A percentile compares a stretch with the other conserved stretches of the same genome.
Evolutionary conservation across 1,140 invertebrate species (phyloP).

Genomic region (Leptestheria dahalacensis): DNA sequence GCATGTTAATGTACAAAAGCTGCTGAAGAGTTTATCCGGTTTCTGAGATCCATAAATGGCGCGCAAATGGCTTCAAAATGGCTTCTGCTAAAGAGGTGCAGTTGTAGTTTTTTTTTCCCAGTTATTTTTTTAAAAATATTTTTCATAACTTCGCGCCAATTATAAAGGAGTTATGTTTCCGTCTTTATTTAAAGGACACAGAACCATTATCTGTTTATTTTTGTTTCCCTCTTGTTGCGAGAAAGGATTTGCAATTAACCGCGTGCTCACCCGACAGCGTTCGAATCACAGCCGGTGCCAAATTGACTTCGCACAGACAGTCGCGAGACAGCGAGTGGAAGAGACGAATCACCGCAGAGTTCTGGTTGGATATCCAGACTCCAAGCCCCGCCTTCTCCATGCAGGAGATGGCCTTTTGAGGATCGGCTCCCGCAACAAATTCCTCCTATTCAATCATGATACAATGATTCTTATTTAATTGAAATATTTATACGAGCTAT

Average conservation of each 20-base stretch:
- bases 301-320: background rate
- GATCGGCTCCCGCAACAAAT: constrained; percentile 56
- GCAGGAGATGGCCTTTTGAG: constrained; percentile 53
- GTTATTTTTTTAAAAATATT: too few relatives aligned
- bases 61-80: too few relatives aligned
- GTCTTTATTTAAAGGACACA: too few relatives aligned
- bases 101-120: too few relatives aligned
- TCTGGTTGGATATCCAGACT: constrained; percentile 77
- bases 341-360: constrained; percentile 57
- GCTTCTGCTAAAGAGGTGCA: too few relatives aligned
- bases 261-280: background rate
- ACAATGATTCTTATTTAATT: too few relatives aligned
- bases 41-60: too few relatives aligned
- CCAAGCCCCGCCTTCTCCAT: constrained; percentile 65
- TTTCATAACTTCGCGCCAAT: too few relatives aligned
- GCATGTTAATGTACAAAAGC: too few relatives aligned
- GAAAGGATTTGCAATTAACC: background rate
- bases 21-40: too few relatives aligned
- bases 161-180: too few relatives aligned
- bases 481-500: background rate
- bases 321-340: constrained; percentile 41
- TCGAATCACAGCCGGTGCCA: background rate
- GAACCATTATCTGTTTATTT: background rate
- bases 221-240: background rate
- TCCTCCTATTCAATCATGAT: too few relatives aligned